phyloP scores from a whole-genome alignment of 1,140 invertebrate species.

The Euglossa dilemma region DNA sequence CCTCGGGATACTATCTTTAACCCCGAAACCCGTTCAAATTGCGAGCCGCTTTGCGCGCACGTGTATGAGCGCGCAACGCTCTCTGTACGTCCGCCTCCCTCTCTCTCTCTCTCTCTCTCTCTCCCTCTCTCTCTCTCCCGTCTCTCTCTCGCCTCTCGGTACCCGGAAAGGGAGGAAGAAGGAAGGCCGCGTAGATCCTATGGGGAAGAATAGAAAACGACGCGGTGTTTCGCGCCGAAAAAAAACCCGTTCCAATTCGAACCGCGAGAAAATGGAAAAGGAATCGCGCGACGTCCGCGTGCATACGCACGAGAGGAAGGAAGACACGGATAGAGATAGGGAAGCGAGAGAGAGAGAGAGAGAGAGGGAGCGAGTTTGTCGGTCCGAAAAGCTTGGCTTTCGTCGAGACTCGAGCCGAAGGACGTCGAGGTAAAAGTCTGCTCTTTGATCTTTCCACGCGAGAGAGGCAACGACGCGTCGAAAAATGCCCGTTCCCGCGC shows the following conservation, averaged over 20 bases:
- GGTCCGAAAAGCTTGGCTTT: background rate
- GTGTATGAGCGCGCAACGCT: conserved; percentile 39
- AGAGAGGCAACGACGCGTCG: background rate
- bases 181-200: background rate
- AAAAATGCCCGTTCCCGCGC: conserved; percentile 28
- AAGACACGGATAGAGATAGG: background rate
- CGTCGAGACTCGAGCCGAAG: conserved; percentile 17
- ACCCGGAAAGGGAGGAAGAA: conserved; percentile 60
- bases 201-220: background rate
- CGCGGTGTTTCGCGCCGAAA: background rate
- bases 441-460: conserved; percentile 35
- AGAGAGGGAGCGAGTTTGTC: background rate
- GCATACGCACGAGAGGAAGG: background rate
- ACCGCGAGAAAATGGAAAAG: too few relatives aligned
- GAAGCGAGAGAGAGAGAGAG: background rate
- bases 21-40: conserved; percentile 72
- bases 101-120: background rate
- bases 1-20: conserved; percentile 74
- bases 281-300: background rate
- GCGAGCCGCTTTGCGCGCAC: conserved; percentile 54
- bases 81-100: background rate
- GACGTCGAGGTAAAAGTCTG: conserved; percentile 45
- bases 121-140: background rate
- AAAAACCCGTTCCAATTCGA: too few relatives aligned
- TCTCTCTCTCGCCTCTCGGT: background rate